phyloP scores from a whole-genome alignment of 2,888 invertebrate species.

The Torymus aiolomorphi region DNA sequence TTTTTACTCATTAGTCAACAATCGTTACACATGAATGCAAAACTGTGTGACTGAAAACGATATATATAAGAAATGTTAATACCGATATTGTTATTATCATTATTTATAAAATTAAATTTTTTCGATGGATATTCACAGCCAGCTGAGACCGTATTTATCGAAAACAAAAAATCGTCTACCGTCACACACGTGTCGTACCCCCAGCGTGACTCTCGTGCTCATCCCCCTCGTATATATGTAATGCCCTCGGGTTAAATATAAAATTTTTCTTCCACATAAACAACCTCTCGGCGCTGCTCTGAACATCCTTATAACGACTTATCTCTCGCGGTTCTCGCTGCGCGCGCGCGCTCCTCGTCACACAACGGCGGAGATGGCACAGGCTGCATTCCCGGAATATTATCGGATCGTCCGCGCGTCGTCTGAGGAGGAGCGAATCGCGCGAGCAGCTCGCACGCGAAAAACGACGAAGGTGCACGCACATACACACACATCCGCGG shows the following conservation, averaged over 20 bases:
- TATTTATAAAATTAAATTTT: no score
- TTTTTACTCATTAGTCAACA: no score
- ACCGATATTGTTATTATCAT: no score
- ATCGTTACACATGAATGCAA: no score
- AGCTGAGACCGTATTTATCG: background rate
- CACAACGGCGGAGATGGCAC: background rate
- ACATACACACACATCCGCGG: background rate
- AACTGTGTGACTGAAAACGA: no score
- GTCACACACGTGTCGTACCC: background rate
- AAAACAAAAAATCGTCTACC: background rate
- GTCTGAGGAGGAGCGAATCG: background rate
- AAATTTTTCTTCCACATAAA: slow-evolving; percentile 10
- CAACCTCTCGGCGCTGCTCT: background rate
- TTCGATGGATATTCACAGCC: no score
- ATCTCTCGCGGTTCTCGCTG: background rate
- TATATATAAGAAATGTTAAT: no score
- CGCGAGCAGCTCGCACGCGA: no score
- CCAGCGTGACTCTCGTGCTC: background rate
- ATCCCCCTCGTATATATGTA: background rate
- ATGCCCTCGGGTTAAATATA: slow-evolving; percentile 12
- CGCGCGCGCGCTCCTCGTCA: background rate
- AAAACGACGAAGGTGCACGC: background rate
- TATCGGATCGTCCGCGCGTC: slow-evolving; percentile 29
- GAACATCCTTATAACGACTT: slow-evolving; percentile 15
- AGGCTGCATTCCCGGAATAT: slow-evolving; percentile 49